Evolutionary conservation across 2,888 invertebrate genomes (phyloP), one percentile per base, ranked within the genome.

Genomic region (Chesias legatella): DNA sequence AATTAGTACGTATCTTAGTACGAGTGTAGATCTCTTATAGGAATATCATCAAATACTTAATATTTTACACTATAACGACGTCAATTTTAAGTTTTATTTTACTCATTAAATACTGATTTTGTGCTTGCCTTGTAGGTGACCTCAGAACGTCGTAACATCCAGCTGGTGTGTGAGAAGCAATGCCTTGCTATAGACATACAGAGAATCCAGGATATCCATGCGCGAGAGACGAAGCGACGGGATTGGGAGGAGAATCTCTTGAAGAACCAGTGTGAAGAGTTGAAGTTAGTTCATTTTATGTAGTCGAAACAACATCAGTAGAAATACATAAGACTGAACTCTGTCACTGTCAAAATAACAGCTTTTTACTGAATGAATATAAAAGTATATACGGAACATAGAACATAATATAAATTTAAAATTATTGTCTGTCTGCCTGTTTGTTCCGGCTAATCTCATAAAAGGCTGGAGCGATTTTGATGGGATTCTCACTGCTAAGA

Each of bases 101-200:
- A 17, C 5, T 3, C 2, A 3, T 3, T 17, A 17, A 17, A 5
- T 2, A 17, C 13, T 26, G 25, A 30, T 37, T 1, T 43, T 17
- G 4, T 59, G n/a, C n/a, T n/a, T n/a, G n/a, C n/a, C n/a, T n/a
- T 60, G 7, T 48, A 91, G 90, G 75, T 91, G 6, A 56, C 83
- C 8, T 90, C 90, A 28, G 91, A 91, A 63, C 85, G 90, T 32
- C 83, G 89, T 7, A 90, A 90, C 51, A 86, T 90, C 0, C 90
- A 91, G 55, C 58, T 91, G 20, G 76, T 79, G 2, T 88, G 90
- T 21, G 91, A 91, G 56, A 90, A 90, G 53, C 91, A 92, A 55
- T 83, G 82, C 38, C 62, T 92, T 1, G 88, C 89, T 11, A 76
- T 88, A 43, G 91, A 92, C 55, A 73, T 92, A 33, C 89, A 91